Conservation (phyloP, 2,113 vertebrate genomes). For the Mus musculus region GRCm39 chr2:143594501-143595000, state of each 20-base stretch:
- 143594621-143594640: neutral
- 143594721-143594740: neutral
- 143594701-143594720: neutral
- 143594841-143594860: neutral
- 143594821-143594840: neutral
- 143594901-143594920: neutral
- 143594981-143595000: neutral
- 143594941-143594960: neutral
- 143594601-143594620: conserved; percentile 48
- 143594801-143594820: neutral
- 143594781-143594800: neutral
- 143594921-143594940: neutral
- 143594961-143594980: neutral
- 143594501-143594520: conserved; percentile 31
- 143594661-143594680: neutral
- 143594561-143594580: neutral
- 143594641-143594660: neutral
- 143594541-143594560: conserved; percentile 39
- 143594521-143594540: neutral
- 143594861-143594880: neutral
- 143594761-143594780: neutral
- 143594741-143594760: neutral
- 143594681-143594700: neutral
- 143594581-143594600: conserved; percentile 50
- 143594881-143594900: neutral